Base-by-base conservation (phyloP, 2,797 vertebrate genomes). In the Iguana delicatissima region DNA sequence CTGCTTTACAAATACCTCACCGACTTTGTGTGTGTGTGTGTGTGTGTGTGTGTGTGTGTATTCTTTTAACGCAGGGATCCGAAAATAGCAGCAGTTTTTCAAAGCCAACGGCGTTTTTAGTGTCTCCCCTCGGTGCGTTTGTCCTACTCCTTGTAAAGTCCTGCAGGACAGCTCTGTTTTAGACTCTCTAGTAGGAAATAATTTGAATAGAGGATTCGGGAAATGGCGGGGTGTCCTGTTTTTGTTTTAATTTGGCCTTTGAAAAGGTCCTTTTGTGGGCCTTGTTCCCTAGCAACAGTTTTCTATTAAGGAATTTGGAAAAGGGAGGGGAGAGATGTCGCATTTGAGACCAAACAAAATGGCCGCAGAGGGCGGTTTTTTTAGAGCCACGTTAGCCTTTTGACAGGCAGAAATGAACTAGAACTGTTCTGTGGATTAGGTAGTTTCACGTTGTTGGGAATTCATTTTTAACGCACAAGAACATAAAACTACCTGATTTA, bases 361-460 rank as follows among this genome's bases (percentile, higher is more conserved):
- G 94, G 93, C 87, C 83, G 86, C 93, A 73, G 91, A 59, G 91
- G 92, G 88, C 89, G 89, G 89, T 91, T 89, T 81, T 88, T 91
- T 92, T 88, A 74, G 83, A 89, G 89, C 59, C 67, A 93, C 91
- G 90, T 29, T 92, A 95, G 92, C 89, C 93, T 96, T 89, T 96
- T 96, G 96, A 94, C 97, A 94, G 96, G 94, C 89, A 89, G 90
- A 95, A 94, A 89, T 82, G 95, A 94, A 94, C 93, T 91, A 94
- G 96, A 96, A 96, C 98, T 98, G 98, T 94, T 97, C 95, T 97
- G 98, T 98, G 98, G 97, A 97, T 97, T 98, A 98, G 98, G 98
- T 98, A 98, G 98, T 98, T 98, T 98, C 98, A 97, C 98, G 98
- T 98, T 98, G 98, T 98, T 98, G 98, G 98, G 98, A 97, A 96